Conservation (phyloP, 2,113 vertebrate genomes). For the Crotalus viridis region DNA sequence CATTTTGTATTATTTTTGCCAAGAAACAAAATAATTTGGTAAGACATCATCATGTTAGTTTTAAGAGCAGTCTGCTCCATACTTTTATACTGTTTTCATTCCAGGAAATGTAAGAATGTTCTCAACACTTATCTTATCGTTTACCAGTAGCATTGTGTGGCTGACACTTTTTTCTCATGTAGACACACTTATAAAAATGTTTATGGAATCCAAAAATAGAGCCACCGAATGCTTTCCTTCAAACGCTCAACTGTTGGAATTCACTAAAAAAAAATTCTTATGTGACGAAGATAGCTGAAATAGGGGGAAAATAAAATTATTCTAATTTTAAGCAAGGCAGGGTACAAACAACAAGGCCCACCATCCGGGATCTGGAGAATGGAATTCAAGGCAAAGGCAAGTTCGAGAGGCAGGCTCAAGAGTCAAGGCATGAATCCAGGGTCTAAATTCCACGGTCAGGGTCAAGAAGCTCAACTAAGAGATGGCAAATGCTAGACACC, state of each 20-base stretch:
- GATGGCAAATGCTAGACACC: too few relatives aligned
- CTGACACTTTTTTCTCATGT: not conserved
- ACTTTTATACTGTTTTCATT: not conserved
- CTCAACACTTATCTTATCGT: slow-evolving; percentile 12
- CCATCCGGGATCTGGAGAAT: not conserved
- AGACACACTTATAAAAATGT: not conserved
- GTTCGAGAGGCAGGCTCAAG: not conserved
- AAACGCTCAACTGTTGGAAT: slow-evolving; percentile 37
- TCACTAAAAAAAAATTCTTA: slow-evolving; percentile 11
- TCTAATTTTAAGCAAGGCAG: not conserved
- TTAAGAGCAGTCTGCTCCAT: not conserved
- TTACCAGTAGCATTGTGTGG: not conserved
- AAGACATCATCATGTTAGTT: not conserved
- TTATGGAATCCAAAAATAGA: slow-evolving; percentile 22
- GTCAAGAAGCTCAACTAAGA: not conserved
- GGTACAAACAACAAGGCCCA: not conserved
- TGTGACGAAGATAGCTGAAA: not conserved
- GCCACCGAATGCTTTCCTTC: slow-evolving; percentile 3
- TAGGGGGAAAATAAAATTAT: not conserved
- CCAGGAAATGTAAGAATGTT: not conserved
- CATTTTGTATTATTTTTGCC: not conserved
- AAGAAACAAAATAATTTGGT: not conserved
- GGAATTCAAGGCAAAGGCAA: not conserved
- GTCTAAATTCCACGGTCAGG: not conserved
- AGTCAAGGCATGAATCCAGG: not conserved